Base-by-base conservation (phyloP, 1,140 invertebrate species). In the Dendroctonus valens region DNA sequence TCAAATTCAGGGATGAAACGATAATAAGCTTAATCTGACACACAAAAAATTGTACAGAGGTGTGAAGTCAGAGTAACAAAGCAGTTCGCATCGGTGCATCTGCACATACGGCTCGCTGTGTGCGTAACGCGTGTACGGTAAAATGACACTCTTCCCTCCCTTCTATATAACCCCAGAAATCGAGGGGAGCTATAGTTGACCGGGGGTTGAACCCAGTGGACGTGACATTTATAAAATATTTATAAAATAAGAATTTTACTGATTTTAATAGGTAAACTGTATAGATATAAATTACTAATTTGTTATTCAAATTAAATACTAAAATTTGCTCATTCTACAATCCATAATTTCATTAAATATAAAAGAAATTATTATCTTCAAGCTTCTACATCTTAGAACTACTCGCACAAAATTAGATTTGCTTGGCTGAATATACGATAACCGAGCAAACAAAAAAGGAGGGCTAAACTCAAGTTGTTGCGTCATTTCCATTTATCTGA, bases 41-140 rank as follows among this genome's bases (percentile, higher is more conserved):
- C 8, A 12, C 8, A 12, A 46, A 46, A 46, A 46, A 46, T 41
- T 11, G 26, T 26, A 41, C 26, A 40, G 41, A 55, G 53, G 53
- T 55, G 53, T 55, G 38, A 55, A 55, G 53, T 41, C 53, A 55
- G 41, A 55, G 39, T 55, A 55, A 55, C 53, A 55, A 55, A 55
- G 53, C 53, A 39, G 39, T 41, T 55, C 53, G 53, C 53, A 39
- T 55, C 9, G 14, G 53, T 55, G 53, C 53, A 55, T 55, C 53
- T 55, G 53, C 53, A 55, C 53, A 55, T 55, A 55, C 53, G 53
- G 38, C 39, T 55, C 37, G 53, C 12, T 55, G 53, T 55, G 53
- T 55, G 53, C 53, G 53, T 41, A 55, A 55, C 53, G 53, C 53
- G 53, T 55, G 53, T 55, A 37, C 39, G 53, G 53, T 55, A 39